A percentile compares a stretch with the other conserved stretches of the same genome.
These are phyloP conservation scores for Hippocampus abdominalis DNA, from an alignment of 2,113 vertebrate genomes.

Conservation along the genomic window DNA sequence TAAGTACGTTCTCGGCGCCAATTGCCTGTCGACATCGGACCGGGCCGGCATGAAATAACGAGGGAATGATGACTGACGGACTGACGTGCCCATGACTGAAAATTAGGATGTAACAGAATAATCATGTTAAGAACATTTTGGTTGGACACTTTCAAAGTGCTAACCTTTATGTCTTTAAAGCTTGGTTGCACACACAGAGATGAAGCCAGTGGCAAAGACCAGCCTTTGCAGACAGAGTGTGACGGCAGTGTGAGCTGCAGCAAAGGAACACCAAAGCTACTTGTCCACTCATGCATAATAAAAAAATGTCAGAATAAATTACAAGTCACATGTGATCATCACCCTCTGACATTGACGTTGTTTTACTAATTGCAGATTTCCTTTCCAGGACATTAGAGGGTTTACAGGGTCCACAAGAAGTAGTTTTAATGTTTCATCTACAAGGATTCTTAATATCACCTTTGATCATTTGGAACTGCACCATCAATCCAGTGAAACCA, in stretches of 20 bases:
- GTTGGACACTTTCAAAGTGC: constrained; percentile 28
- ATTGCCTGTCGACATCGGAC: too few relatives aligned
- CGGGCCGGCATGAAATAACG: too few relatives aligned
- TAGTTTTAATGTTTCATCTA: constrained; percentile 32
- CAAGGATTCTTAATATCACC: constrained; percentile 14
- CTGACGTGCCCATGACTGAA: too few relatives aligned
- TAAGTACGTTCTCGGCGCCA: too few relatives aligned
- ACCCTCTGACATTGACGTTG: constrained; percentile 37
- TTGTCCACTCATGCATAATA: constrained; percentile 51
- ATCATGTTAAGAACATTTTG: constrained; percentile 9
- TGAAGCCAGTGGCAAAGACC: constrained; percentile 62
- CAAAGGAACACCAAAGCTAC: constrained; percentile 42
- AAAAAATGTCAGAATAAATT: constrained; percentile 57
- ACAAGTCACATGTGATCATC: constrained; percentile 32
- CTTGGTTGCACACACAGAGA: constrained; percentile 53
- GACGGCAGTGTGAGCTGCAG: constrained; percentile 40
- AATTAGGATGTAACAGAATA: background rate
- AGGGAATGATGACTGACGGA: too few relatives aligned
- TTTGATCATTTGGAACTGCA: constrained; percentile 17
- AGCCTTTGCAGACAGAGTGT: constrained; percentile 47
- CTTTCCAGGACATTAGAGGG: constrained; percentile 33
- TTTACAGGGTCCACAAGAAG: constrained; percentile 29
- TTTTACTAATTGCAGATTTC: constrained; percentile 44
- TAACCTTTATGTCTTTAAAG: constrained; percentile 61
- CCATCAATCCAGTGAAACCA: background rate